A percentile compares a stretch with the other conserved stretches of the same genome.
Evolutionary conservation across 2,888 invertebrate species (phyloP).

Genomic region (Lycaena phlaeas): DNA sequence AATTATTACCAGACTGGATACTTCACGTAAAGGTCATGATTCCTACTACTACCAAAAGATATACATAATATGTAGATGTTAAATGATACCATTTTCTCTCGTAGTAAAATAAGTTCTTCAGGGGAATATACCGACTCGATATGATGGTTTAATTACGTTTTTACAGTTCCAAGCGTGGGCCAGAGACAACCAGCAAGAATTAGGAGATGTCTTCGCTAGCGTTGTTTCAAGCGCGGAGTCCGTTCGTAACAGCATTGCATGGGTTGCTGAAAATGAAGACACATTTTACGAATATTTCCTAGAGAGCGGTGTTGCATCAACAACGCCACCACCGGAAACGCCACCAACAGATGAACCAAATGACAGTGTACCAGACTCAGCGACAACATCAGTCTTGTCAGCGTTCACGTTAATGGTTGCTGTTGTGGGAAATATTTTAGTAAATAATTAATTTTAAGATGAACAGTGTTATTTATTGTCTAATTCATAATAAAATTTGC

Average conservation of each 20-base stretch:
- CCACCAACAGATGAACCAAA: constrained; percentile 20
- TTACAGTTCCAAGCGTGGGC: constrained; percentile 51
- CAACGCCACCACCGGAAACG: constrained; percentile 13
- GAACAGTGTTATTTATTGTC: neutral
- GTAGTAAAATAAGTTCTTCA: too few species aligned
- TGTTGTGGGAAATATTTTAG: constrained; percentile 28
- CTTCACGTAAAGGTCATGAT: too few species aligned
- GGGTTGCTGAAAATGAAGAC: constrained; percentile 25
- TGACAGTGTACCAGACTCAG: constrained; percentile 31
- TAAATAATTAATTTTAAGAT: constrained; percentile 22
- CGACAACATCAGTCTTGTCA: constrained; percentile 35
- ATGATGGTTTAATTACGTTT: too few species aligned
- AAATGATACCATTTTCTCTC: too few species aligned
- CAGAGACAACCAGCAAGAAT: constrained; percentile 19
- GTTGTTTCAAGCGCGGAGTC: constrained; percentile 28
- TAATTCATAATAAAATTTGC: too few species aligned
- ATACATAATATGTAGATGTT: too few species aligned
- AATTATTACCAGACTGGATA: too few species aligned
- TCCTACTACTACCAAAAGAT: too few species aligned
- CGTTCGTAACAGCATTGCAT: constrained; percentile 31
- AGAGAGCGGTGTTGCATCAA: constrained; percentile 23
- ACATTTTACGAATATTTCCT: constrained; percentile 37
- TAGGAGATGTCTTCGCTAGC: constrained; percentile 26
- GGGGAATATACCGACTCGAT: too few species aligned
- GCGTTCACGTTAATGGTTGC: constrained; percentile 29